Evolutionary conservation across 2,797 vertebrate genomes (phyloP), one percentile per base, ranked within the genome.

Genomic region (Macroramphosus scolopax): DNA sequence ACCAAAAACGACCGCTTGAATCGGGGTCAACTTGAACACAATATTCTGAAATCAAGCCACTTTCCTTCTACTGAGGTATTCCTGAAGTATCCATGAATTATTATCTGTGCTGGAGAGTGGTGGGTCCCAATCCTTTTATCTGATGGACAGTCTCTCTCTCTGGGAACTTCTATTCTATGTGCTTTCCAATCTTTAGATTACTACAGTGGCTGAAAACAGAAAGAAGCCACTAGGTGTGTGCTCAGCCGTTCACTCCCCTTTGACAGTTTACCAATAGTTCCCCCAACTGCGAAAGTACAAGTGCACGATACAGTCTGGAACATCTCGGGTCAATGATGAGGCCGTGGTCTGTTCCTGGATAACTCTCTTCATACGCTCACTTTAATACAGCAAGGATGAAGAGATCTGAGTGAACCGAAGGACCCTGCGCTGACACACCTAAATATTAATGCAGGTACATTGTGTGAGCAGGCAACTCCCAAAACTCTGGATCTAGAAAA

Each of bases 361-460:
- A 11, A 17, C 1, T 40, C 11, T 16, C 20, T 5, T 3, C 2
- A 10, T 6, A 34, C 11, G 32, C 9, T n/a, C 22, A 8, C 13
- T 22, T n/a, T 28, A 15, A 8, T 30, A 43, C 22, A 40, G 11
- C 17, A 15, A 17, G 11, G 8, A 16, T 7, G 37, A 57, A 45
- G 13, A 13, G 51, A 17, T 15, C 18, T 29, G 28, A 32, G 6
- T 49, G 28, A 30, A 38, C 33, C 31, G 22, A 46, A 37, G n/a
- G 1, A 29, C 20, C 6, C 1, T 6, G 24, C 6, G 6, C 13
- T 30, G 5, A 47, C 28, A 25, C 7, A 6, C 8, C 17, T 44
- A 61, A 55, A 62, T 40, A 55, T 47, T 6, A 1, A 69, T 66
- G 50, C 22, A 28, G 18, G 13, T 17, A 34, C 40, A 39, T 11